Base-by-base conservation (phyloP, 2,888 invertebrate species). In the Drosophila pullipes region DNA sequence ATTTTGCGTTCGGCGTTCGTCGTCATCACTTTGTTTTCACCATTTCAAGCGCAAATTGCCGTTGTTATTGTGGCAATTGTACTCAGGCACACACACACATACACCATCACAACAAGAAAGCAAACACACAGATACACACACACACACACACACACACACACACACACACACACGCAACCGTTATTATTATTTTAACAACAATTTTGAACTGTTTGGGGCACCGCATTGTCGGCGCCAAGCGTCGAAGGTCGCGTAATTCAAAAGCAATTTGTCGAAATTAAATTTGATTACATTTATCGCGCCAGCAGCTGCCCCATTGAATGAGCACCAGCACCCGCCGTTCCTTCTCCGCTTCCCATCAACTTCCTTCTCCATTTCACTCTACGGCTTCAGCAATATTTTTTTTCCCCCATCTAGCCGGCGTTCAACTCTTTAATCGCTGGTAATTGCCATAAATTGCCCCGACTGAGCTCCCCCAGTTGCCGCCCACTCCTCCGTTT, bases 231-330 rank as follows among this genome's bases (percentile, higher is more conserved):
- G 74, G 74, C 85, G 85, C 87, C 85, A 72, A 75, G 60, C 74
- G 66, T 78, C 79, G 82, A 81, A 81, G 82, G 85, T 85, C 85
- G 87, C 89, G 87, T 86, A 90, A 87, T 87, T 87, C 87, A 80
- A 87, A 87, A 90, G 90, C 90, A 87, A 87, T 90, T 87, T 87
- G 87, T 89, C 73, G 89, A 87, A 87, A 87, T 87, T 87, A 87
- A 87, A 90, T 87, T 87, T 87, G 89, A 87, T 87, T 87, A 77
- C 89, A 85, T 85, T 86, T 85, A 88, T 88, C 79, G 83, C 81
- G 89, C 87, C 82, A 87, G 60, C 77, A 79, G 81, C 73, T 57
- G 74, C 62, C 63, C 66, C 60, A 54, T 60, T 18, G 16, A 55
- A 55, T 55, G 28, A 25, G 52, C 60, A 9, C 22, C 39, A 55